These are phyloP conservation scores for Caranx ignobilis DNA, from an alignment of 2,113 vertebrate species.

Conservation along the genomic window DNA sequence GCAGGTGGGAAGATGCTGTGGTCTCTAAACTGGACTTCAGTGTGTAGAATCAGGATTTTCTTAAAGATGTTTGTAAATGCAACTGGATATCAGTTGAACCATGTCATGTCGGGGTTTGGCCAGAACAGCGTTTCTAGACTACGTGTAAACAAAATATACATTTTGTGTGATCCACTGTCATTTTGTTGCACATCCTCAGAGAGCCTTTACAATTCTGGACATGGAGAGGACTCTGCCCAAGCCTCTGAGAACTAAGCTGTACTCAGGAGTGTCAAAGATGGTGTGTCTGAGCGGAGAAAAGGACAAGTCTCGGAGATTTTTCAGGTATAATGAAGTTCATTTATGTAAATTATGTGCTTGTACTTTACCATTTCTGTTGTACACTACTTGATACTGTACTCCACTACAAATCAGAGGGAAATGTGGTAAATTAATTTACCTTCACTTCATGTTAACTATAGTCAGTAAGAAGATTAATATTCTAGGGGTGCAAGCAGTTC, in stretches of 20 bases:
- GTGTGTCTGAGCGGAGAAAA: conserved; percentile 81
- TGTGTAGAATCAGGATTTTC: neutral
- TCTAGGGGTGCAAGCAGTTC: too few relatives aligned
- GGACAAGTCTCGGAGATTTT: conserved; percentile 85
- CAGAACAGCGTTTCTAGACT: neutral
- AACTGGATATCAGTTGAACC: neutral
- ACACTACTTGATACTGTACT: too few relatives aligned
- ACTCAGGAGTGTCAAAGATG: conserved; percentile 82
- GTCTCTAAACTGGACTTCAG: neutral
- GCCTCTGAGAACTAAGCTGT: conserved; percentile 79
- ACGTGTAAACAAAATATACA: neutral
- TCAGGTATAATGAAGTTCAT: conserved; percentile 81
- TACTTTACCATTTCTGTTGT: too few relatives aligned
- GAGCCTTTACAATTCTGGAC: conserved; percentile 90
- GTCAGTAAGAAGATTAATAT: neutral
- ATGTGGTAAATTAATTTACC: too few relatives aligned
- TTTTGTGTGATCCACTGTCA: neutral
- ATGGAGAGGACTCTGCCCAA: conserved; percentile 88
- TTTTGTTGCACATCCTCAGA: conserved; percentile 72
- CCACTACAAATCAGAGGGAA: too few relatives aligned
- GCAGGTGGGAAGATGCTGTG: conserved; percentile 82
- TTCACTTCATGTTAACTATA: too few relatives aligned
- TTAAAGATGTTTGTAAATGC: neutral
- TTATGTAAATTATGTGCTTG: neutral
- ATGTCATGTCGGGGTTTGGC: too few relatives aligned